Conservation (phyloP, 2,113 vertebrate genomes). For the Drymodes brunneopygia region DNA sequence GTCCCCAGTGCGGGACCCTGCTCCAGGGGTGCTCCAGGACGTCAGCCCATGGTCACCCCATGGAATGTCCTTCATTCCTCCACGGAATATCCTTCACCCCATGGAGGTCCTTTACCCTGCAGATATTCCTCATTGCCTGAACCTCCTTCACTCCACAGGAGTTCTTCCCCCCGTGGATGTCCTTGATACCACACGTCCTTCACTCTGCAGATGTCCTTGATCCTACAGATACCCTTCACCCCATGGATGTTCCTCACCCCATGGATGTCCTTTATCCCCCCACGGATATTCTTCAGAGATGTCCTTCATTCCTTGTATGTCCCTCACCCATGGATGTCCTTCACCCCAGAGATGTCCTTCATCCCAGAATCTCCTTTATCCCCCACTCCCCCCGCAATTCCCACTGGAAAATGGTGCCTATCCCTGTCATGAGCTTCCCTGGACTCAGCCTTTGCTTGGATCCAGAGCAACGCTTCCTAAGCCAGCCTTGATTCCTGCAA, state of each 20-base stretch:
- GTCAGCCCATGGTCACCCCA: neutral
- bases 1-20: fast-evolving
- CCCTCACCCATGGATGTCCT: neutral
- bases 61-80: neutral
- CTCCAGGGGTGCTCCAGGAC: neutral
- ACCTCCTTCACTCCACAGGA: too few species aligned
- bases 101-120: fast-evolving
- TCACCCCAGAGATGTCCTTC: neutral
- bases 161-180: fast-evolving
- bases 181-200: too few species aligned
- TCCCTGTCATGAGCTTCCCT: fast-evolving
- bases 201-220: neutral
- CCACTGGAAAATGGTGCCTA: fast-evolving
- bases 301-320: fast-evolving
- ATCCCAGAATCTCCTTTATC: neutral
- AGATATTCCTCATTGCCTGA: too few species aligned
- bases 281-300: fast-evolving
- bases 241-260: fast-evolving
- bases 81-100: neutral
- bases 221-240: fast-evolving
- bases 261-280: fast-evolving
- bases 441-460: neutral
- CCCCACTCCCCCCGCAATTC: fast-evolving
- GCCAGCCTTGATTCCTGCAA: neutral
- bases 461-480: neutral